Evolutionary conservation across 2,113 vertebrate genomes (phyloP), one percentile per base, ranked within the genome.

Genomic region (Indicator maculatus): DNA sequence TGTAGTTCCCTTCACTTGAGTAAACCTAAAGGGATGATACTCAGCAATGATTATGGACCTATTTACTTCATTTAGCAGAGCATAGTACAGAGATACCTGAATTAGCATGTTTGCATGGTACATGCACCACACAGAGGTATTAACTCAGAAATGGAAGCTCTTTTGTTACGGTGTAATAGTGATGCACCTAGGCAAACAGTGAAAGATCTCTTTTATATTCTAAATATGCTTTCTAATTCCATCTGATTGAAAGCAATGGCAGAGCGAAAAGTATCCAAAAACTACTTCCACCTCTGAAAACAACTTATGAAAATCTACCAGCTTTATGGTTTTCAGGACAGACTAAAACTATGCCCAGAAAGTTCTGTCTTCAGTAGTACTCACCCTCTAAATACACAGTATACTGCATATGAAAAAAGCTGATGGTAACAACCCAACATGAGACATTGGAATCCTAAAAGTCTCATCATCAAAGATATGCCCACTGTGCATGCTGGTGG

Each of bases 1-100:
- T 27, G 44, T 11, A 84, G 84, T 28, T 92, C 74, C 86, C 47
- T 44, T 89, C 81, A 92, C 61, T 31, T 26, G 30, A 89, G 39
- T 76, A 87, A 95, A 82, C 39, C 21, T 79, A 87, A 33, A 87
- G 31, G 33, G 67, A 65, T 64, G 55, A 58, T 26, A 61, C 12
- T 50, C 83, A 47, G 53, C 1, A 1, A 72, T 78, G 55, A 90
- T 63, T 77, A 61, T 50, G 27, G 23, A 16, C 24, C 39, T 66
- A 30, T 83, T 83, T 95, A 73, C 69, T 88, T 90, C 45, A 92
- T 90, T 93, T 83, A 90, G 69, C 21, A 36, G 11, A 93, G 64
- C 45, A 66, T 0, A 64, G 47, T 41, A 71, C 19, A 24, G 45
- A 73, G 82, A 86, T 26, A 61, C 8, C 45, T 56, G 79, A 74